These are phyloP conservation scores for Gallinago stenura DNA, from an alignment of 2,797 vertebrate species.

Conservation along the genomic window DNA sequence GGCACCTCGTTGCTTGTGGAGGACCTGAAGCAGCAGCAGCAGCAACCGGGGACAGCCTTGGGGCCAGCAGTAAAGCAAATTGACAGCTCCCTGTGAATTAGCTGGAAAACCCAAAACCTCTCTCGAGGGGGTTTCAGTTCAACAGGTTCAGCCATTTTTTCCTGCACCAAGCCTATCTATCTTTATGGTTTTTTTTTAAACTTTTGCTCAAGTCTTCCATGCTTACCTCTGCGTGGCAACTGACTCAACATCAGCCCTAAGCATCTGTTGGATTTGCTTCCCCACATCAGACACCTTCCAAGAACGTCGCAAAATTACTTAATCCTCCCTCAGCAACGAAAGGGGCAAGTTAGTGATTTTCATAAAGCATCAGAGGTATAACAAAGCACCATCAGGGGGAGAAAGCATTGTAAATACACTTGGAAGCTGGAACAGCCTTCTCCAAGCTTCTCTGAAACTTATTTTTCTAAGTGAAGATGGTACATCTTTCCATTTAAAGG, in stretches of 20 bases:
- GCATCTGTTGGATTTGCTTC: not conserved
- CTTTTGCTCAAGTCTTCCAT: not conserved
- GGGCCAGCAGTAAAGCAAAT: not conserved
- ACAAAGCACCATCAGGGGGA: not conserved
- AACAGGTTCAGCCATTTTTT: not conserved
- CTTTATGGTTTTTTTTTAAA: not conserved
- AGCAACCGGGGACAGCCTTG: not conserved
- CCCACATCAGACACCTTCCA: not conserved
- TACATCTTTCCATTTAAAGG: not conserved
- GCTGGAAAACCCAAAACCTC: not conserved
- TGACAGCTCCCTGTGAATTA: not conserved
- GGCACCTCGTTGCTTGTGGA: not conserved
- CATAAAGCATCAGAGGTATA: not conserved
- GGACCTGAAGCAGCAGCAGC: not conserved
- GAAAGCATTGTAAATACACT: not conserved
- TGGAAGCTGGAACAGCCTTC: not conserved
- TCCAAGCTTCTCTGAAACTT: not conserved
- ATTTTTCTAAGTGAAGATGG: not conserved
- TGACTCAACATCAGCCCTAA: not conserved
- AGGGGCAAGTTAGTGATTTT: not conserved
- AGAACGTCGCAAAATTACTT: not conserved
- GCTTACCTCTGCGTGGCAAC: not conserved
- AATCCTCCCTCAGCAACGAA: not conserved
- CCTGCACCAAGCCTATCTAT: not conserved
- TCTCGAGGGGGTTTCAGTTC: not conserved